These are phyloP conservation scores for Lepidochitona cinerea DNA, from an alignment of 2,888 invertebrate genomes.

Conservation along the genomic window DNA sequence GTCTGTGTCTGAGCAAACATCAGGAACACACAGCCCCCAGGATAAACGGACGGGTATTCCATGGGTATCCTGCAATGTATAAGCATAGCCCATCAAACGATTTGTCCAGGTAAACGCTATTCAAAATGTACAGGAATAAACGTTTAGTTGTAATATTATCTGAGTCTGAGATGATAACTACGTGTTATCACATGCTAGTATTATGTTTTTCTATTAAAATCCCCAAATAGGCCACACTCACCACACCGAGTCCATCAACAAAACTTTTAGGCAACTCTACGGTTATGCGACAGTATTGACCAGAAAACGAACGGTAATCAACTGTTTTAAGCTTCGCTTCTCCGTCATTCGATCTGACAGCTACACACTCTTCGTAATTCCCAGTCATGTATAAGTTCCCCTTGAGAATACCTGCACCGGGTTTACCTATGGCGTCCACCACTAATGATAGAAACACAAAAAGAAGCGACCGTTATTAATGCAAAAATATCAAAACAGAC, in stretches of 20 bases:
- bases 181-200: too few relatives aligned
- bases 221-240: too few relatives aligned
- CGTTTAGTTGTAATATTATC: too few relatives aligned
- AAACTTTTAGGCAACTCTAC: constrained; percentile 34
- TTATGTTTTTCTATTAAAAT: too few relatives aligned
- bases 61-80: constrained; percentile 33
- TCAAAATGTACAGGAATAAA: too few relatives aligned
- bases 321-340: constrained; percentile 7
- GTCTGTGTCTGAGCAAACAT: constrained; percentile 40
- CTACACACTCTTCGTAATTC: constrained; percentile 47
- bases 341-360: constrained; percentile 21
- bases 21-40: constrained; percentile 52
- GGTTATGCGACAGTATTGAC: constrained; percentile 43
- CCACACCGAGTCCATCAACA: constrained; percentile 2
- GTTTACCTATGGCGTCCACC: constrained; percentile 57
- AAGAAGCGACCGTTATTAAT: too few relatives aligned
- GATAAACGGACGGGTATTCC: constrained; percentile 37
- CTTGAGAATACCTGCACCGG: constrained; percentile 41
- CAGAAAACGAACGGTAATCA: constrained; percentile 21
- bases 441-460: constrained; percentile 42
- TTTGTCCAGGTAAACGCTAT: too few relatives aligned
- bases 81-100: too few relatives aligned
- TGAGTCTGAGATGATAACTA: too few relatives aligned
- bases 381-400: constrained; percentile 50
- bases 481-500: too few relatives aligned